Evolutionary conservation across 2,888 invertebrate species (phyloP), one percentile per base, ranked within the genome.

Genomic region (Acanthosepion lycidas): DNA sequence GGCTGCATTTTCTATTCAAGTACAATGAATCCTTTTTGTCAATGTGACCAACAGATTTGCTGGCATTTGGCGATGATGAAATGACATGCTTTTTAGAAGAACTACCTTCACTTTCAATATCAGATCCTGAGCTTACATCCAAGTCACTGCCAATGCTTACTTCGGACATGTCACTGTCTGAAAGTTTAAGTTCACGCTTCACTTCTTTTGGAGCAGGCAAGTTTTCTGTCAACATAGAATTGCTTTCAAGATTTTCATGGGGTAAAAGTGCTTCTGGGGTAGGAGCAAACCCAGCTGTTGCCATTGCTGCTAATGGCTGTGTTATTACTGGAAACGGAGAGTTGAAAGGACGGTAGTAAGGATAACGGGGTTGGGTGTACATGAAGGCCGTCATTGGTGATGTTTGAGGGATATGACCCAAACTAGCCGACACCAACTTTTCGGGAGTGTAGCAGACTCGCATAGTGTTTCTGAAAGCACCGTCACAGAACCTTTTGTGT

Each of bases 401-500:
- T 26, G 95, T 94, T 64, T 95, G 95, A 6, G 95, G 94, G n/a
- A 95, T 92, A 6, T 95, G 95, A 26, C 95, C 33, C n/a, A 95
- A 91, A 26, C 95, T 94, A 33, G 94, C 94, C n/a, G 94, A 94
- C 94, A 93, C 64, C 94, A 94, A 78, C 95, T 95, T 64, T 94
- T 94, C 95, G 42, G 96, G 95, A 64, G 95, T 95, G 91, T 96
- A 96, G 95, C 96, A 96, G 18, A 96, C 94, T 59, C 96, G 95
- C 95, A 97, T 96, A 23, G 97, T 97, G 95, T 96, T 96, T 94
- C 97, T 95, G 64, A 97, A 95, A 33, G 97, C 97, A 6, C 99
- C 98, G 97, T 99, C 99, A 97, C 99, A 99, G 98, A 99, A 99
- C 96, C 99, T 98, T 98, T 99, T 99, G 97, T 99, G 99, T 97